These are phyloP conservation scores for Oryzias melastigma DNA, from an alignment of 2,113 vertebrate species.

Conservation along the genomic window DNA sequence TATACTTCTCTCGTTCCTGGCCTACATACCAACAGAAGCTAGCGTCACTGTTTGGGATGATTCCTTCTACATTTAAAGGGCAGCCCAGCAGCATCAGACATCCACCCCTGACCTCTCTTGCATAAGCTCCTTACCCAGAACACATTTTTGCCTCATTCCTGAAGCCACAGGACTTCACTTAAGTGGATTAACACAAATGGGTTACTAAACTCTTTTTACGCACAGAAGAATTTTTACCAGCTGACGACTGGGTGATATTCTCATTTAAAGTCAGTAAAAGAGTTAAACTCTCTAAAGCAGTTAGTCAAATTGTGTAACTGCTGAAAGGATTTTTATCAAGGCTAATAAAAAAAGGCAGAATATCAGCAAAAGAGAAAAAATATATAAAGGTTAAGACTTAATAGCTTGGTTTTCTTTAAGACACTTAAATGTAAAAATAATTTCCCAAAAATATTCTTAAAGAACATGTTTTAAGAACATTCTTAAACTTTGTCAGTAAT, in stretches of 20 bases:
- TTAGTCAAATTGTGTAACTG: no score
- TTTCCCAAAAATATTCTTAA: no score
- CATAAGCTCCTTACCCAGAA: constrained; percentile 25
- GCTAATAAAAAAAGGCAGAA: no score
- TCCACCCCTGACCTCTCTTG: constrained; percentile 24
- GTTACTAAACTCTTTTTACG: neutral
- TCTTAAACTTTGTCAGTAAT: no score
- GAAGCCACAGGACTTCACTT: constrained; percentile 25
- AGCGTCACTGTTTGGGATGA: constrained; percentile 8
- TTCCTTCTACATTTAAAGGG: constrained; percentile 15
- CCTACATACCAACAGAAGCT: constrained; percentile 31
- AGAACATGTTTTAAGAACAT: no score
- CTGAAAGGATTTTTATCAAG: no score
- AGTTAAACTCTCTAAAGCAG: no score
- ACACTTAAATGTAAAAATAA: no score
- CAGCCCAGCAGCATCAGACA: constrained; percentile 21
- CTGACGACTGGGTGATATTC: neutral
- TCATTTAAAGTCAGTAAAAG: neutral
- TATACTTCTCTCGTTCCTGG: constrained; percentile 20
- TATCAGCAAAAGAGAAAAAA: no score
- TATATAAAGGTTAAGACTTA: no score
- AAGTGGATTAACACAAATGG: constrained; percentile 14
- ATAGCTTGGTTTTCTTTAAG: no score
- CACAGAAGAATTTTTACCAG: neutral
- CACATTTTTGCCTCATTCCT: constrained; percentile 21